Evolutionary conservation across 2,888 invertebrate genomes (phyloP), one percentile per base, ranked within the genome.

Genomic region (Heliconius ismenius): DNA sequence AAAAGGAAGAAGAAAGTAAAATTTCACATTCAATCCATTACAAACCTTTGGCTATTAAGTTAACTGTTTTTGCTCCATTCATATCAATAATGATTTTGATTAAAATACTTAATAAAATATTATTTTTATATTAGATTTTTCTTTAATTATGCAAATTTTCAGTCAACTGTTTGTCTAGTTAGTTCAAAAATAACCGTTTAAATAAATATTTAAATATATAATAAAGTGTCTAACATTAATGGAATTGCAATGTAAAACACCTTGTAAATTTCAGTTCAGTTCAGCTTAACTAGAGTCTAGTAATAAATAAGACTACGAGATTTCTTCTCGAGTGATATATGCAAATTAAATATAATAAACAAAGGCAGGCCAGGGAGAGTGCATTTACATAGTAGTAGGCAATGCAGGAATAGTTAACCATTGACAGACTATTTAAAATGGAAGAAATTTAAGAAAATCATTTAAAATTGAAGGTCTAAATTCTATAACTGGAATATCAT

Each of bases 241-340:
- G 81, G 80, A 81, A 79, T 81, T 79, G 78, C 80, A 72, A 81
- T 81, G 82, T 81, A 76, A 80, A 81, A 81, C 79, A 81, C 76
- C 80, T 76, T 79, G 79, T 81, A 81, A 79, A 79, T 79, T 81
- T 78, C 75, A 79, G 79, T 79, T 79, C 58, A 58, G 58, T 58
- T 58, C 58, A 80, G 74, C 77, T 76, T 79, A 81, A 81, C 81
- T 80, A 80, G 77, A 76, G 77, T 69, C 78, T 39, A 68, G 73
- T 68, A 32, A 79, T 82, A 82, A 81, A 82, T 80, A 79, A 81
- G 67, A 72, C 76, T 78, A 75, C 72, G 74, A 78, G 79, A 77
- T 78, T 80, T 79, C 76, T 76, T 80, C 76, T 69, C 49, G 62
- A 81, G 77, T 79, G 79, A 80, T 80, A 78, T 79, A 80, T 78